A percentile compares a stretch with the other conserved stretches of the same genome.
Conservation (phyloP, 2,888 invertebrate genomes). For the Thysanoteuthis rhombus region DNA sequence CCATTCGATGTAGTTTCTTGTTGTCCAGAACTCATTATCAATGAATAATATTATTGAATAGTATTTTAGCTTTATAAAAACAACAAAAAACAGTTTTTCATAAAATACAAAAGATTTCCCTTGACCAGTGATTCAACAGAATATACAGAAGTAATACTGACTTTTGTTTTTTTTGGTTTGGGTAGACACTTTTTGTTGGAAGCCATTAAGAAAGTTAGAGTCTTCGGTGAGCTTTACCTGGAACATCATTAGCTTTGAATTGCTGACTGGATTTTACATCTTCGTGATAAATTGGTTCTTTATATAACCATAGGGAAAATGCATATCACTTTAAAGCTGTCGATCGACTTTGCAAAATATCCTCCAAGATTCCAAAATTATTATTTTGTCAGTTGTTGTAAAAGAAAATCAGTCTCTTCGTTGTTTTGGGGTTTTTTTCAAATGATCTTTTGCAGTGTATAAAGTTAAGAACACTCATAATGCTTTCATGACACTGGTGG, state of each 20-base stretch:
- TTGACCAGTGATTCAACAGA: background rate
- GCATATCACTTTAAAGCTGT: background rate
- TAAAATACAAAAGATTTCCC: background rate
- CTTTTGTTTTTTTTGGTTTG: background rate
- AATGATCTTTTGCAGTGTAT: background rate
- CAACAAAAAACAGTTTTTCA: background rate
- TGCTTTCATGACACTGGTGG: too few relatives aligned
- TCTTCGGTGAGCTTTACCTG: background rate
- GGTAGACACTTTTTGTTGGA: background rate
- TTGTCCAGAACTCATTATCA: background rate
- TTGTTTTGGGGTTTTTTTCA: background rate
- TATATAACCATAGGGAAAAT: background rate
- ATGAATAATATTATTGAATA: background rate
- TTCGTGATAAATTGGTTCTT: background rate
- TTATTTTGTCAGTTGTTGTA: background rate
- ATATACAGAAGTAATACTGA: background rate
- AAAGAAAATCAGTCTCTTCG: background rate
- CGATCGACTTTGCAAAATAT: background rate
- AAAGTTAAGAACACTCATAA: too few relatives aligned
- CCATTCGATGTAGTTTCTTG: background rate
- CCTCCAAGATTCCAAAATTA: background rate
- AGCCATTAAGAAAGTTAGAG: background rate
- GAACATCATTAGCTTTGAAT: background rate
- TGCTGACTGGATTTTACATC: background rate
- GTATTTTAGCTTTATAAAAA: background rate